A percentile compares a stretch with the other conserved stretches of the same genome.
Evolutionary conservation across 2,113 vertebrate genomes (phyloP).

Genomic region (Otus sunia): DNA sequence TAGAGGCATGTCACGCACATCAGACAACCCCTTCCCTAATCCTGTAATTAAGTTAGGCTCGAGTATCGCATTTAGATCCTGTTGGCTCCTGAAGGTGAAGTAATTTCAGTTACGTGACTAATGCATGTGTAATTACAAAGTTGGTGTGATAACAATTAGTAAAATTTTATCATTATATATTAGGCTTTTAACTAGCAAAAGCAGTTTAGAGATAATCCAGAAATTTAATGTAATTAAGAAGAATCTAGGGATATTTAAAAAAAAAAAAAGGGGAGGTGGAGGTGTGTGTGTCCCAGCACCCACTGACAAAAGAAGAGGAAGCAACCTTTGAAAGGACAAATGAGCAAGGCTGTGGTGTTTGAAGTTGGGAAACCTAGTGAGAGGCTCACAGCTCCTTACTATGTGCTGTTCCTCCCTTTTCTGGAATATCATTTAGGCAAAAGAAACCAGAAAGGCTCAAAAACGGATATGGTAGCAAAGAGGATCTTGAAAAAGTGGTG

Average conservation of each 20-base stretch:
- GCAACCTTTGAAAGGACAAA: not conserved
- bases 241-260: not conserved
- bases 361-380: not conserved
- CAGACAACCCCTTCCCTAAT: not conserved
- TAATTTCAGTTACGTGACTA: not conserved
- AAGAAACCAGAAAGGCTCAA: not conserved
- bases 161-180: not conserved
- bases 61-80: not conserved
- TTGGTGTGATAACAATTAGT: not conserved
- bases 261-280: rapidly evolving
- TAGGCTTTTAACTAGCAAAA: not conserved
- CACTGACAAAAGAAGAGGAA: not conserved
- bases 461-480: not conserved
- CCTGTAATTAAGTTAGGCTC: not conserved
- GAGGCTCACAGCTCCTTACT: not conserved
- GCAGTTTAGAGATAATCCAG: not conserved
- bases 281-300: not conserved
- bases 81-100: not conserved
- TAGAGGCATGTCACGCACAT: rapidly evolving
- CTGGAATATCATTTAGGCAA: not conserved
- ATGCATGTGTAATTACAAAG: not conserved
- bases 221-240: not conserved
- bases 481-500: not conserved
- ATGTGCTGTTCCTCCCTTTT: not conserved
- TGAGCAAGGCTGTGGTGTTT: not conserved